phyloP scores from a whole-genome alignment of 2,113 vertebrate genomes.

The Neopipo cinnamomea region DNA sequence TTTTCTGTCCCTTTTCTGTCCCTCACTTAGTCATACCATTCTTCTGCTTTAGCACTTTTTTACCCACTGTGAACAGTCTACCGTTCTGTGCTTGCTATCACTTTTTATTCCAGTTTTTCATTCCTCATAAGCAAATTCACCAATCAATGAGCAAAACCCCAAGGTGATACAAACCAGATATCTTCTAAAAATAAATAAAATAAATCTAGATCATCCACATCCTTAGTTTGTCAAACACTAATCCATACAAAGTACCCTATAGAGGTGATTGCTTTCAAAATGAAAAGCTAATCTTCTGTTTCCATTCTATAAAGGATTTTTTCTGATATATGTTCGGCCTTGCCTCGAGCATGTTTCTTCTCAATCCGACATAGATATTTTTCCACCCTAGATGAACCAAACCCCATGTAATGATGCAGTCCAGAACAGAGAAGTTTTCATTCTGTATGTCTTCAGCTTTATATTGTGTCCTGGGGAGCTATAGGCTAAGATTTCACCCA shows the following conservation, averaged over 20 bases:
- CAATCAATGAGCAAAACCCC: neutral
- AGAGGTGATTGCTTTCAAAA: neutral
- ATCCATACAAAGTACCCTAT: neutral
- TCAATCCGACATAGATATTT: neutral
- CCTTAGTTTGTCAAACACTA: neutral
- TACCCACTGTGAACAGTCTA: neutral
- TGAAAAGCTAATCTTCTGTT: neutral
- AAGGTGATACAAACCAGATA: neutral
- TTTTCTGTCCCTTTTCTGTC: neutral
- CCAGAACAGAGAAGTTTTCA: neutral
- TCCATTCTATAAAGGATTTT: neutral
- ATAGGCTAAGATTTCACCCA: neutral
- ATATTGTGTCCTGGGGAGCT: neutral
- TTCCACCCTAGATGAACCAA: neutral
- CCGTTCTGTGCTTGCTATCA: neutral
- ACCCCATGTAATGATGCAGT: neutral
- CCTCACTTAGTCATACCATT: neutral
- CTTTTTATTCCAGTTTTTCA: neutral
- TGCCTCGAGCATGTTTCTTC: neutral
- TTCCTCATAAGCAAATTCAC: neutral
- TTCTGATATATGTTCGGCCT: neutral
- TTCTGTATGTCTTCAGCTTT: neutral
- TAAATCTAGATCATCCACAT: neutral
- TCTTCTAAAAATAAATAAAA: neutral
- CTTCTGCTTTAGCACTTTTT: neutral